These are phyloP conservation scores for Leptinotarsa undecemlineata DNA, from an alignment of 1,140 invertebrate species.

Conservation along the genomic window DNA sequence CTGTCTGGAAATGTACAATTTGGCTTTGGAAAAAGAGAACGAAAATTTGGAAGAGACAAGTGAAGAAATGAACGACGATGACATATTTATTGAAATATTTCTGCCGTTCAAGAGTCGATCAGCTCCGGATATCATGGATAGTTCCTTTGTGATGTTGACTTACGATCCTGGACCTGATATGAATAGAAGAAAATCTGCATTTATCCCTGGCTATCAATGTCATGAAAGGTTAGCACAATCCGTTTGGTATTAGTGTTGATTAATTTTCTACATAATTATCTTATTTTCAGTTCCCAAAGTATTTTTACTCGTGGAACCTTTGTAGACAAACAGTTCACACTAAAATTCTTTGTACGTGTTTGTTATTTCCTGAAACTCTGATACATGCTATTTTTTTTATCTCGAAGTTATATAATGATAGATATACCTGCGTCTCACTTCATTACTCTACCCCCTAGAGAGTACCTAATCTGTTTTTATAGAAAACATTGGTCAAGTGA, in stretches of 20 bases:
- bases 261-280: too few relatives aligned
- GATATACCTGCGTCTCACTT: too few relatives aligned
- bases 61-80: slow-evolving; percentile 47
- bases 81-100: slow-evolving; percentile 49
- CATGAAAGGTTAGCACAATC: slow-evolving; percentile 39
- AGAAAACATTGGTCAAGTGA: too few relatives aligned
- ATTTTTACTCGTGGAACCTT: too few relatives aligned
- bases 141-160: slow-evolving; percentile 50
- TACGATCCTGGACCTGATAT: slow-evolving; percentile 52
- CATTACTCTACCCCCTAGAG: too few relatives aligned
- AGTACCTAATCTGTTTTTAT: too few relatives aligned
- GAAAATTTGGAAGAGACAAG: slow-evolving; percentile 29
- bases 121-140: slow-evolving; percentile 49
- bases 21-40: slow-evolving; percentile 30
- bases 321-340: too few relatives aligned
- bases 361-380: too few relatives aligned
- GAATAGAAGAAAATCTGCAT: slow-evolving; percentile 47
- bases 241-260: neutral
- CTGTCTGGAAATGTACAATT: slow-evolving; percentile 49
- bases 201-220: slow-evolving; percentile 40
- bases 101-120: slow-evolving; percentile 49
- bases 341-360: too few relatives aligned
- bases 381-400: too few relatives aligned
- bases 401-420: too few relatives aligned
- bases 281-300: too few relatives aligned